A percentile compares a stretch with the other conserved stretches of the same genome.
phyloP scores from a whole-genome alignment of 2,888 invertebrate species.

The Listrodromus nycthemerus region DNA sequence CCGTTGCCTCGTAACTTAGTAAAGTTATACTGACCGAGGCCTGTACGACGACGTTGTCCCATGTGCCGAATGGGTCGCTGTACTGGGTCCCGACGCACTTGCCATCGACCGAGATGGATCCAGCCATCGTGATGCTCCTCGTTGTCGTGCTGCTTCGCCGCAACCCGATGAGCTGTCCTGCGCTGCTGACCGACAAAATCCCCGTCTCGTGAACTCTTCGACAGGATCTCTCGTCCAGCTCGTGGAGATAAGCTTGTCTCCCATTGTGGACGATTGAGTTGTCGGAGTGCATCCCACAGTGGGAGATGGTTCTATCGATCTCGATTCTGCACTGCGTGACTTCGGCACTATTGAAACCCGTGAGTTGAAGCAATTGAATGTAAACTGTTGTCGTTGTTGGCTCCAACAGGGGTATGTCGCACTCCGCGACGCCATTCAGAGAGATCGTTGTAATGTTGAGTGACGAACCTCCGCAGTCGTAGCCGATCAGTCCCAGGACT shows the following conservation, averaged over 20 bases:
- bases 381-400: too few species aligned
- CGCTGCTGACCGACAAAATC: neutral
- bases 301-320: too few species aligned
- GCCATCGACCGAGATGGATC: conserved; percentile 32
- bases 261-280: too few species aligned
- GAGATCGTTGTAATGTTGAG: too few species aligned
- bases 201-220: conserved; percentile 3
- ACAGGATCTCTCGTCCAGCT: conserved; percentile 5
- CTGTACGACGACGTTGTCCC: conserved; percentile 62
- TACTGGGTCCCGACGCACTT: conserved; percentile 62
- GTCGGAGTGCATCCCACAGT: too few species aligned
- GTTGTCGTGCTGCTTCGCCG: conserved; percentile 12
- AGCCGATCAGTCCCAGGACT: too few species aligned
- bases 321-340: too few species aligned
- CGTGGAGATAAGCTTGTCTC: conserved; percentile 16
- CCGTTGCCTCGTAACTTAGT: conserved; percentile 20
- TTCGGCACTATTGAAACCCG: too few species aligned
- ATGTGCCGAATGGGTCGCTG: conserved; percentile 66
- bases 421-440: too few species aligned
- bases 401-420: too few species aligned
- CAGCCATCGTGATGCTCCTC: conserved; percentile 36
- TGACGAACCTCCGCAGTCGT: too few species aligned
- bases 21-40: conserved; percentile 10
- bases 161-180: neutral
- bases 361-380: too few species aligned